A percentile compares a stretch with the other conserved stretches of the same genome.
Conservation (phyloP, 2,113 vertebrate genomes). For the Myotis yumanensis region DNA sequence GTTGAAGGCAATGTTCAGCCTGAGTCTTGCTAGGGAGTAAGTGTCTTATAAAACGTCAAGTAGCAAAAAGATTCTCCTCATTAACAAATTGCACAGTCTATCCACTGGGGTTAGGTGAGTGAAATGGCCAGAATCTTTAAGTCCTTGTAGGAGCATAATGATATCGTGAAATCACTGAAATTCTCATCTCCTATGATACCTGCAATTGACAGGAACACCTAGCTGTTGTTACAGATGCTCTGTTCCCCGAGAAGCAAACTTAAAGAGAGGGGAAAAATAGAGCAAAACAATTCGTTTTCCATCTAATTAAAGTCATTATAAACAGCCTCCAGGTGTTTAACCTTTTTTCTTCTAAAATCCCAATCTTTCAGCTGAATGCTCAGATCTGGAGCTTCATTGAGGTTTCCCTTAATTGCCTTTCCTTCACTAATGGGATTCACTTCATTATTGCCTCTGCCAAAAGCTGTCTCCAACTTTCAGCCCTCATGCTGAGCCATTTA, state of each 20-base stretch:
- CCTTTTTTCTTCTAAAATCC: conserved; percentile 68
- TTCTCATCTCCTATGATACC: neutral
- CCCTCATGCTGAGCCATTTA: conserved; percentile 74
- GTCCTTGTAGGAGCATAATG: neutral
- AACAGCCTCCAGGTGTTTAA: conserved; percentile 66
- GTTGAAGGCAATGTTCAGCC: neutral
- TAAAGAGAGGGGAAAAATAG: conserved; percentile 39
- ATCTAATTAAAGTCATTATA: conserved; percentile 72
- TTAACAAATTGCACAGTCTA: neutral
- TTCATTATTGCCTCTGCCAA: conserved; percentile 75
- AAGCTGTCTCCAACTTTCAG: conserved; percentile 42
- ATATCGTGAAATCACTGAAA: neutral
- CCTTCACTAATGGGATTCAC: conserved; percentile 69
- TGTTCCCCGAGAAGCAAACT: conserved; percentile 66
- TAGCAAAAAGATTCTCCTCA: neutral
- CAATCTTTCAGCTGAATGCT: conserved; percentile 53
- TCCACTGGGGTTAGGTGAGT: neutral
- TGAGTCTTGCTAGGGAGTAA: neutral
- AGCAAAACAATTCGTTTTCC: conserved; percentile 73
- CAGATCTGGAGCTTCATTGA: conserved; percentile 64
- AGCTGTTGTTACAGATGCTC: conserved; percentile 17
- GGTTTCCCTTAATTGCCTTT: conserved; percentile 76
- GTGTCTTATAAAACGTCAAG: neutral
- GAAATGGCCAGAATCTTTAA: neutral
- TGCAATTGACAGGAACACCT: neutral